A percentile compares a stretch with the other conserved stretches of the same genome.
Evolutionary conservation across 2,888 invertebrate genomes (phyloP).

Genomic region (Mythimna pallens): DNA sequence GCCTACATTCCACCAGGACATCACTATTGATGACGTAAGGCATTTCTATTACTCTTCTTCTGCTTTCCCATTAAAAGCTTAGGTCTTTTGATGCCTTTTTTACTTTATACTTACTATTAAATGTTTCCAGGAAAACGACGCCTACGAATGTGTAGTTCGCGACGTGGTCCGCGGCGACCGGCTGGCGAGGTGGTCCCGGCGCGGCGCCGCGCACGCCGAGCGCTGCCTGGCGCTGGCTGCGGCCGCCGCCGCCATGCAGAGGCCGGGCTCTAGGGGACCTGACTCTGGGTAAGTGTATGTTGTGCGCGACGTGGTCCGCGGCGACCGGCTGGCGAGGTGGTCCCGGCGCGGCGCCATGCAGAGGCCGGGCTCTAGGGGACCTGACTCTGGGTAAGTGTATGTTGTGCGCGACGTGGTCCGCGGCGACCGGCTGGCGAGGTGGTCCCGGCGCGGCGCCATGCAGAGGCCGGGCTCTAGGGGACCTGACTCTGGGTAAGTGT

Average conservation of each 20-base stretch:
- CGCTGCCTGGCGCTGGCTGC: too few species aligned
- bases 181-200: conserved; percentile 85
- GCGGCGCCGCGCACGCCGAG: conserved; percentile 64
- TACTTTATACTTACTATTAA: background rate
- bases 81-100: too few species aligned
- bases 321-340: conserved; percentile 86
- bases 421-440: too few species aligned
- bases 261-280: conserved; percentile 76
- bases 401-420: too few species aligned
- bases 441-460: conserved; percentile 37
- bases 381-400: conserved; percentile 75
- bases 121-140: conserved; percentile 81
- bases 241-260: conserved; percentile 47
- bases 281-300: conserved; percentile 73
- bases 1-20: conserved; percentile 85
- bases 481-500: conserved; percentile 77
- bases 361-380: conserved; percentile 74
- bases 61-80: background rate
- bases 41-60: background rate
- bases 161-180: conserved; percentile 87
- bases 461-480: conserved; percentile 73
- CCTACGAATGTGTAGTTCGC: conserved; percentile 84
- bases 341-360: conserved; percentile 79
- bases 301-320: conserved; percentile 42
- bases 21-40: conserved; percentile 84